A percentile compares a stretch with the other conserved stretches of the same genome.
Evolutionary conservation across 1,140 invertebrate genomes (phyloP).

Genomic region (Drosophila sulfurigaster): DNA sequence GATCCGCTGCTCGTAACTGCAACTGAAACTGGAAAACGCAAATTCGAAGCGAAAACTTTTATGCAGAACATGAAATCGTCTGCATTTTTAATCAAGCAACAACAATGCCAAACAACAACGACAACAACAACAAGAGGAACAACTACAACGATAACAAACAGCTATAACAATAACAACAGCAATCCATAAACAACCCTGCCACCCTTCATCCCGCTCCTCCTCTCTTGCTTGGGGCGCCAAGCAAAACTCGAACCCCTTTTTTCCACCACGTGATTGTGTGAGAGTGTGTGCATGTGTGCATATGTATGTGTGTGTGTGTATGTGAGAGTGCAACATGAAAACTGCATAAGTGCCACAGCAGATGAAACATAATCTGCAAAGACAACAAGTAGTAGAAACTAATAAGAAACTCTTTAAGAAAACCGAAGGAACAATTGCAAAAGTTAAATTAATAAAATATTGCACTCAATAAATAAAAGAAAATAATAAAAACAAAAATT

Average conservation of each 20-base stretch:
- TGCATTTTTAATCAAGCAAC: conserved; percentile 78
- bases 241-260: conserved; percentile 37
- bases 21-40: conserved; percentile 54
- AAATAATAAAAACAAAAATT: not conserved
- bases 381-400: not conserved
- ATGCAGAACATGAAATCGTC: conserved; percentile 63
- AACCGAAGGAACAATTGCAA: not conserved
- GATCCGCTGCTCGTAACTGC: conserved; percentile 4
- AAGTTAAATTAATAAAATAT: not conserved
- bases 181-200: conserved; percentile 41
- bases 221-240: conserved; percentile 7
- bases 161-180: conserved; percentile 36
- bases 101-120: conserved; percentile 56
- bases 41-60: conserved; percentile 55
- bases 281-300: conserved; percentile 6
- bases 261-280: conserved; percentile 30
- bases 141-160: conserved; percentile 34
- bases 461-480: not conserved
- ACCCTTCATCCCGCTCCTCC: conserved; percentile 21
- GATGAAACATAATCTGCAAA: not conserved
- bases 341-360: conserved; percentile 33
- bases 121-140: conserved; percentile 25
- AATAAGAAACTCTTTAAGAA: not conserved
- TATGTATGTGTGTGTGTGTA: conserved; percentile 13
- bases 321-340: conserved; percentile 32